Evolutionary conservation across 2,888 invertebrate genomes (phyloP).

Genomic region (Arenicola marina): DNA sequence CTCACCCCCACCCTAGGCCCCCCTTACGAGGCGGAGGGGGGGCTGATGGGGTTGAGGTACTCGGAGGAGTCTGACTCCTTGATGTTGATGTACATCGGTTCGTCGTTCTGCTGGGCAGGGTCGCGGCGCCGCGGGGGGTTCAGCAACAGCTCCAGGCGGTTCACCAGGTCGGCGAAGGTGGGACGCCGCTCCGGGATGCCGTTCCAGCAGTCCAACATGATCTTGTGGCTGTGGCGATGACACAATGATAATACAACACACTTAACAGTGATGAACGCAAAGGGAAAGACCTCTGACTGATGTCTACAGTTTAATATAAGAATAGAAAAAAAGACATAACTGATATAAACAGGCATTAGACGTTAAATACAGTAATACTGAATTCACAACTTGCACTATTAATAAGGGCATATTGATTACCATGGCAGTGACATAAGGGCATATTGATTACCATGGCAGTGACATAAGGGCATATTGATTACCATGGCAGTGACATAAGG

Average conservation of each 20-base stretch:
- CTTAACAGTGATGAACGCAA: too few relatives aligned
- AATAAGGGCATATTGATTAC: neutral
- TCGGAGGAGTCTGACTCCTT: constrained; percentile 12
- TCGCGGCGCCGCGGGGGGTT: constrained; percentile 25
- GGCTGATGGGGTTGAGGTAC: constrained; percentile 23
- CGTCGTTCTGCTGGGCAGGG: neutral
- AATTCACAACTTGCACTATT: neutral
- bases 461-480: too few relatives aligned
- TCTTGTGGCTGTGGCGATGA: constrained; percentile 25
- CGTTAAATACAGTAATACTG: too few relatives aligned
- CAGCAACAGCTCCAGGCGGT: constrained; percentile 33
- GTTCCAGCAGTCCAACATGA: constrained; percentile 36
- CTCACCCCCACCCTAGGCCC: too few relatives aligned
- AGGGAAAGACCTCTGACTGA: too few relatives aligned
- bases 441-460: too few relatives aligned
- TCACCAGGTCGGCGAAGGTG: constrained; percentile 37
- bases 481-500: too few relatives aligned
- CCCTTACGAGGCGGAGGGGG: too few relatives aligned
- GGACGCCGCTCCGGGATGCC: constrained; percentile 29
- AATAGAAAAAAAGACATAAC: too few relatives aligned
- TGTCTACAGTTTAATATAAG: too few relatives aligned
- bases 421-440: too few relatives aligned
- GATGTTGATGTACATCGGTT: constrained; percentile 25
- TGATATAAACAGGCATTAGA: too few relatives aligned
- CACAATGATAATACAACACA: neutral